Evolutionary conservation across 2,113 vertebrate species (phyloP).

Genomic region (Myiagra hebetior): DNA sequence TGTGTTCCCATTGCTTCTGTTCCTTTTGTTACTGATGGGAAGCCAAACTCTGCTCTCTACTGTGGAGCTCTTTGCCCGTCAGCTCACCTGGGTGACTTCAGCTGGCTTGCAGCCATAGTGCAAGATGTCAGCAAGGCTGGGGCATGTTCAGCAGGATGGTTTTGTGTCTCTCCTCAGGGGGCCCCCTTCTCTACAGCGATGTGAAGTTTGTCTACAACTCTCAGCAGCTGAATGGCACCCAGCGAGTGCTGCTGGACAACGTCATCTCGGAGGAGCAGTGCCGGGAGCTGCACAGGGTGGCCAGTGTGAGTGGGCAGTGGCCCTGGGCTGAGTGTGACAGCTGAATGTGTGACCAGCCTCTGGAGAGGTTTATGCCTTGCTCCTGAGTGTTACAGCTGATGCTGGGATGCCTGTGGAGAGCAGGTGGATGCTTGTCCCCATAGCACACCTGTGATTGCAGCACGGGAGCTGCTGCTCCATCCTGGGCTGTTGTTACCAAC

Average conservation of each 20-base stretch:
- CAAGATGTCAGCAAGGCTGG: background rate
- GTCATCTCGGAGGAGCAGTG: constrained; percentile 90
- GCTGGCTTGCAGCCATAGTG: background rate
- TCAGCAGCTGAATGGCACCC: constrained; percentile 85
- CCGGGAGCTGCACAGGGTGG: constrained; percentile 81
- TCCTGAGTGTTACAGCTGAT: background rate
- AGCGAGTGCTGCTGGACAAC: constrained; percentile 88
- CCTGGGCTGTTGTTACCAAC: background rate
- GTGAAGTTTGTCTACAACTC: constrained; percentile 89
- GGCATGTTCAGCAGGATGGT: background rate
- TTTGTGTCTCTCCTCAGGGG: constrained; percentile 74
- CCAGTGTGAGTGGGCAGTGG: constrained; percentile 76
- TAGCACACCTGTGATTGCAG: background rate
- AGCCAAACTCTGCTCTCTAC: background rate
- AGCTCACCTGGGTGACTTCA: rapidly evolving
- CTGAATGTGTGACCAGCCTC: background rate
- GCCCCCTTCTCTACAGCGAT: constrained; percentile 81
- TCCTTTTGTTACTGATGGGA: background rate
- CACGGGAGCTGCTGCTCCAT: background rate
- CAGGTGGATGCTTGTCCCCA: background rate
- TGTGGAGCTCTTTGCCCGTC: background rate
- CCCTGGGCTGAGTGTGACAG: background rate
- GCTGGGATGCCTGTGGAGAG: background rate
- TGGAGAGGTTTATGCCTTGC: background rate
- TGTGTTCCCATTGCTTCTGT: background rate